phyloP scores from a whole-genome alignment of 1,140 invertebrate species.

The Cydia fagiglandana region DNA sequence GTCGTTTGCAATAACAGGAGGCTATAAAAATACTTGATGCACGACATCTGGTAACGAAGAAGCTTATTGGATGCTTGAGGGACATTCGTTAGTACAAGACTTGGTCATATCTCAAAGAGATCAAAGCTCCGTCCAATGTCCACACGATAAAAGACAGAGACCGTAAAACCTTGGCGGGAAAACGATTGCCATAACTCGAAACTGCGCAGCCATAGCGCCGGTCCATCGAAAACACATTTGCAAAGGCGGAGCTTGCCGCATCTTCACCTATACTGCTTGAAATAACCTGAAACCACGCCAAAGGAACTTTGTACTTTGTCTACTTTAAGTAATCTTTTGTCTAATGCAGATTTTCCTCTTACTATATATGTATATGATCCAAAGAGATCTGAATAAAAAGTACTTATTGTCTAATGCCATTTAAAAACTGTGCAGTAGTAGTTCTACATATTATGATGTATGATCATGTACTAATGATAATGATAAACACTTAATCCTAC shows the following conservation, averaged over 20 bases:
- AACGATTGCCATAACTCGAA: conserved; percentile 37
- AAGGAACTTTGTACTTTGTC: not conserved
- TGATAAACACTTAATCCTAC: not conserved
- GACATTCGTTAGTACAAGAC: not conserved
- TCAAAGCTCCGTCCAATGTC: conserved; percentile 14
- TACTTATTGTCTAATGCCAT: not conserved
- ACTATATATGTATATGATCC: too few relatives aligned
- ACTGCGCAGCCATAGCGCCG: conserved; percentile 40
- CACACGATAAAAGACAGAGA: conserved; percentile 18
- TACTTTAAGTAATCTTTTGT: too few relatives aligned
- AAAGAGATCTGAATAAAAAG: too few relatives aligned
- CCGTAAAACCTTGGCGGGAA: conserved; percentile 40
- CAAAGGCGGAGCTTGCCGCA: conserved; percentile 48
- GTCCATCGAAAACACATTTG: conserved; percentile 70
- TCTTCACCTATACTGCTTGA: not conserved
- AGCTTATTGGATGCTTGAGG: not conserved
- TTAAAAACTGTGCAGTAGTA: not conserved
- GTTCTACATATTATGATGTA: too few relatives aligned
- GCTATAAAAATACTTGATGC: not conserved
- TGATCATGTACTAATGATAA: too few relatives aligned
- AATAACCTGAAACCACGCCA: not conserved
- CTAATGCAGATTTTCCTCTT: too few relatives aligned
- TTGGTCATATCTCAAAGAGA: conserved; percentile 5
- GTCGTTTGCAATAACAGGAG: not conserved
- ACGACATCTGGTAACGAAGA: not conserved